phyloP scores from a whole-genome alignment of 64 coral and sea anemone species.

The Montipora foliosa region DNA sequence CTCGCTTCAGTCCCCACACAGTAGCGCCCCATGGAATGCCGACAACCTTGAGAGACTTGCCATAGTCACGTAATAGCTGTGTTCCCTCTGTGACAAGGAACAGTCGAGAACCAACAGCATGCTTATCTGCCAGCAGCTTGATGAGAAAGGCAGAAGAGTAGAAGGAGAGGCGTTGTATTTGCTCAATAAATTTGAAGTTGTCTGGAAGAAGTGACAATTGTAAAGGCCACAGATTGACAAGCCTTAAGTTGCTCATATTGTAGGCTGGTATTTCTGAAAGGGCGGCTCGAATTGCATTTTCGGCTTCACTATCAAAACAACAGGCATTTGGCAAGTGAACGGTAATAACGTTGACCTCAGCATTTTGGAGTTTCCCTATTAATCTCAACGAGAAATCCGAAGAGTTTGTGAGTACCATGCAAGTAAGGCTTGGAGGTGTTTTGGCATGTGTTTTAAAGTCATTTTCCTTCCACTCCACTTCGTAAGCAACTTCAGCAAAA shows the following conservation, averaged over 20 bases:
- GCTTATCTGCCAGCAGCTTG: not conserved
- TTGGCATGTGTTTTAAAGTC: not conserved
- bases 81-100: constrained; percentile 37
- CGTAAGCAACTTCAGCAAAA: constrained; percentile 25
- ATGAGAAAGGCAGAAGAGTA: constrained; percentile 33
- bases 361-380: not conserved
- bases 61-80: not conserved
- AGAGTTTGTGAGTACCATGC: constrained; percentile 47
- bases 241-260: not conserved
- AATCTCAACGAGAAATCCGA: not conserved
- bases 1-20: constrained; percentile 53
- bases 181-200: not conserved
- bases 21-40: constrained; percentile 51
- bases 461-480: constrained; percentile 29
- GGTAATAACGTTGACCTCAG: not conserved
- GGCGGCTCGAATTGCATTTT: not conserved
- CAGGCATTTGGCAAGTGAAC: not conserved
- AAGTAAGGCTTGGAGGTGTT: not conserved
- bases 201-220: constrained; percentile 20
- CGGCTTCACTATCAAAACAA: not conserved
- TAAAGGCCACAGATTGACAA: constrained; percentile 52
- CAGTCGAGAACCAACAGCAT: not conserved
- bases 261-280: not conserved
- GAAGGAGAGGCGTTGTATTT: constrained; percentile 26
- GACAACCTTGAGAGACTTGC: not conserved